Base-by-base conservation (phyloP, 2,113 vertebrate species). In the Chaetodon trifascialis region DNA sequence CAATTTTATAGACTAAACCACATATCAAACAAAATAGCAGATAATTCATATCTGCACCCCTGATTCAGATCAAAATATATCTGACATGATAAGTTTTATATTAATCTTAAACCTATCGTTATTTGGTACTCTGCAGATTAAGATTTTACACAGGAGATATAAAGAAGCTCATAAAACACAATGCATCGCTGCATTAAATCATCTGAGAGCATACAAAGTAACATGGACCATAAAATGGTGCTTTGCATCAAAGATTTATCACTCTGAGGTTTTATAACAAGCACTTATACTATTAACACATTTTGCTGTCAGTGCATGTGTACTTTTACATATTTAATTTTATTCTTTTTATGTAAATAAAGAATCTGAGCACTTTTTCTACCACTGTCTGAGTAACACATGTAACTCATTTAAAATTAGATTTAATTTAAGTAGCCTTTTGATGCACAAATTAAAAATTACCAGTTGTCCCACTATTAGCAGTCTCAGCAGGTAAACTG, bases 151-250 rank as follows among this genome's bases (percentile, higher is more conserved):
- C 56, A 23, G 30, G 12, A 44, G n/a, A 71, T 70, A 80, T 60
- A 67, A 83, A 75, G 62, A 40, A 21, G 8, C 54, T 63, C 59
- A 66, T 82, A 64, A 83, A 86, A 79, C 17, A 21, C 67, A 46
- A 52, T 84, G 42, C 17, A 83, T 59, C 34, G 42, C 40, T n/a
- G 11, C 73, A 81, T 68, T 66, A 73, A 82, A 60, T 34, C 23
- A 25, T 71, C 55, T 2, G 46, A 73, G 63, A 54, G 4, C 23
- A 67, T 73, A 80, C 75, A 77, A 85, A 70, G 62, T 23, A 55
- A 76, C 49, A 36, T 73, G 55, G 84, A 84, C 55, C 81, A 84
- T 68, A 82, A 73, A 76, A 76, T 15, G 30, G 25, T 70, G 52
- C 84, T 66, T 79, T 52, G 7, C 67, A 71, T 85, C 58, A 76